Conservation (phyloP, 2,797 vertebrate genomes). For the Onychomys arenicola region DNA sequence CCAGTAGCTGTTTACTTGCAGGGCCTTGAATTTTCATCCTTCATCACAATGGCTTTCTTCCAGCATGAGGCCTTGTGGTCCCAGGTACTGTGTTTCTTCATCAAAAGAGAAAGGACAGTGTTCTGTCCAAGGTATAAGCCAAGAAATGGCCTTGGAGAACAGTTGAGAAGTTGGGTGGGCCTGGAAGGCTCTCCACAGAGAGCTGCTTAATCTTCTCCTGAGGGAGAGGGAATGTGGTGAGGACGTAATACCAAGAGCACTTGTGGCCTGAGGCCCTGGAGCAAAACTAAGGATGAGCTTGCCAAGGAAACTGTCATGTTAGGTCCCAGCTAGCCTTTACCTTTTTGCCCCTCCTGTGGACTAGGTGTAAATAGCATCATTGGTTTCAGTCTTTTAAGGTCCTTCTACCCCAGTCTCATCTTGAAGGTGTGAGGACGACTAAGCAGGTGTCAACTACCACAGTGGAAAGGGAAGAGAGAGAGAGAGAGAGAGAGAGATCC, state of each 20-base stretch:
- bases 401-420: not conserved
- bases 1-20: not conserved
- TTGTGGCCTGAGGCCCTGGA: not conserved
- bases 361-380: not conserved
- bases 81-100: not conserved
- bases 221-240: not conserved
- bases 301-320: not conserved
- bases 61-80: not conserved
- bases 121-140: not conserved
- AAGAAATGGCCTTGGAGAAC: not conserved
- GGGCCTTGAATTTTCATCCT: not conserved
- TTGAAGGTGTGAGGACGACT: not conserved
- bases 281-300: not conserved
- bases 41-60: not conserved
- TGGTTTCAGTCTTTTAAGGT: not conserved
- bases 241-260: not conserved
- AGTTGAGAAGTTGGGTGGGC: not conserved
- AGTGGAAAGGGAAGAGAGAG: not conserved
- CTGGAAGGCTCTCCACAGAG: not conserved
- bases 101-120: not conserved
- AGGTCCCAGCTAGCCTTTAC: not conserved
- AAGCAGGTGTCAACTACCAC: not conserved
- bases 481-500: no score
- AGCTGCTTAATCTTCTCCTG: not conserved
- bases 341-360: not conserved